These are phyloP conservation scores for Trematocara unimaculatum DNA, from an alignment of 2,113 vertebrate genomes.

Conservation along the genomic window DNA sequence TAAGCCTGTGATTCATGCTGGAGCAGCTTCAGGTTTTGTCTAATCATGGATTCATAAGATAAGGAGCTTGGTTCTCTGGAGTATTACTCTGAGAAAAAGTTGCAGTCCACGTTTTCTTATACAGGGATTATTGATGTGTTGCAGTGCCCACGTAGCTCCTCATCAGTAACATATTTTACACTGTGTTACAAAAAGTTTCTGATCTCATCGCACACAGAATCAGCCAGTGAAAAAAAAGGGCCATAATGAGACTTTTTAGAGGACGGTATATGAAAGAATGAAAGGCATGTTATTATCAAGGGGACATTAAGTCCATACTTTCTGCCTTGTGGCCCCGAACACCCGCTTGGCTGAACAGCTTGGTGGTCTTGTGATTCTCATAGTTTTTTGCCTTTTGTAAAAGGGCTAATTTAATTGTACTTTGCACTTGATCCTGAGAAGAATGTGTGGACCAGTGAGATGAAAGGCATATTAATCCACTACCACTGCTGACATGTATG, in stretches of 20 bases:
- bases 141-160: not conserved
- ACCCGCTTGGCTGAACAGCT: constrained; percentile 52
- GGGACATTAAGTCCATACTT: constrained; percentile 11
- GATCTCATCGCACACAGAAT: not conserved
- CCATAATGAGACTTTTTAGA: not conserved
- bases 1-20: constrained; percentile 6
- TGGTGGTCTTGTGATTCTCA: constrained; percentile 69
- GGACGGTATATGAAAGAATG: constrained; percentile 17
- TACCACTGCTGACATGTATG: constrained; percentile 28
- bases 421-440: constrained; percentile 71
- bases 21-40: not conserved
- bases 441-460: constrained; percentile 68
- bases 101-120: constrained; percentile 1
- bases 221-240: not conserved
- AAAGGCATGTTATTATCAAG: constrained; percentile 32
- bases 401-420: constrained; percentile 70
- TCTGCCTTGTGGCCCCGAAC: constrained; percentile 27
- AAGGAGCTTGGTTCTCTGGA: not conserved
- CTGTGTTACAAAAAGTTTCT: not conserved
- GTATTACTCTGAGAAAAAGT: not conserved
- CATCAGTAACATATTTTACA: not conserved
- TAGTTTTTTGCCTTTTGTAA: constrained; percentile 62
- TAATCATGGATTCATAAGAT: constrained; percentile 13
- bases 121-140: not conserved
- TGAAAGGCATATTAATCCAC: constrained; percentile 72